These are phyloP conservation scores for Montipora cactus DNA, from an alignment of 64 coral and sea anemone genomes.

Conservation along the genomic window DNA sequence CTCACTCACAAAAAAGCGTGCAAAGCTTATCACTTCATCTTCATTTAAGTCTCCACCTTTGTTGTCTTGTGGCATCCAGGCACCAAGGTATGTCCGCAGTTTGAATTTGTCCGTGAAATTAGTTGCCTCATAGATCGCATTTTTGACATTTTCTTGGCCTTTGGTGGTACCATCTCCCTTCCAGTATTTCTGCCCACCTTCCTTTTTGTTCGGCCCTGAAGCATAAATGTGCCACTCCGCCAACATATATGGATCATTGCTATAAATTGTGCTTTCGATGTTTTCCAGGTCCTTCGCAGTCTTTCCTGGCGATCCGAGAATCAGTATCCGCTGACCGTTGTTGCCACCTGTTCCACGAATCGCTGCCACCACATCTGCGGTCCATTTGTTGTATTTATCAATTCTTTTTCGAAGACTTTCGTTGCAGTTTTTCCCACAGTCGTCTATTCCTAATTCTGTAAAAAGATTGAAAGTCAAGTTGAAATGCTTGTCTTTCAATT, in stretches of 20 bases:
- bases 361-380: conserved; percentile 45
- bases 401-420: conserved; percentile 65
- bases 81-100: conserved; percentile 68
- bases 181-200: conserved; percentile 71
- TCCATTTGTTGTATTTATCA: conserved; percentile 88
- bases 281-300: background rate
- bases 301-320: conserved; percentile 77
- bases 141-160: conserved; percentile 59
- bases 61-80: conserved; percentile 89
- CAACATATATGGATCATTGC: conserved; percentile 71
- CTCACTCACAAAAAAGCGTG: conserved; percentile 44
- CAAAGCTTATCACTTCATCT: conserved; percentile 66
- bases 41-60: conserved; percentile 28
- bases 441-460: conserved; percentile 68
- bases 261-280: conserved; percentile 66
- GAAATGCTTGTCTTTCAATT: conserved; percentile 63
- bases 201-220: conserved; percentile 75
- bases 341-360: conserved; percentile 75
- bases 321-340: conserved; percentile 72
- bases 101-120: background rate
- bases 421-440: conserved; percentile 19
- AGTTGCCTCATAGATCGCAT: conserved; percentile 25
- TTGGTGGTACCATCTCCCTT: conserved; percentile 38
- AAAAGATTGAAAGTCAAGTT: conserved; percentile 70
- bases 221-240: conserved; percentile 83